Percentiles rank a stretch among this genome's conserved stretches.
Evolutionary conservation across 2,113 vertebrate species (phyloP).

Genomic region (Sardina pilchardus): DNA sequence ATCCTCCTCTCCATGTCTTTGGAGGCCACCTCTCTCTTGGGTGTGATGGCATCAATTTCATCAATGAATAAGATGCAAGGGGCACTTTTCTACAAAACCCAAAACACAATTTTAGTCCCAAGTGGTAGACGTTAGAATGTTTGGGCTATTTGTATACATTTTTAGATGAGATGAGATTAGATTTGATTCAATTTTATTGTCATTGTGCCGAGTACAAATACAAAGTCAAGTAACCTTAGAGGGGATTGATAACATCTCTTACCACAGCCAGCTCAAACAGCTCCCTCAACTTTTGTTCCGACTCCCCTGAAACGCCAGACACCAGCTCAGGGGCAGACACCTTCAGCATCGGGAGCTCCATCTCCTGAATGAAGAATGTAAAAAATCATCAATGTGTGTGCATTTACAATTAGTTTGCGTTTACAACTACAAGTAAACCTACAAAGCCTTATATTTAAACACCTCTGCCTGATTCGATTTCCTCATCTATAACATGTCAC

Average conservation of each 20-base stretch:
- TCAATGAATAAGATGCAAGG: constrained; percentile 97
- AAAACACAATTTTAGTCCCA: too few relatives aligned
- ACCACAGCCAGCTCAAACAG: constrained; percentile 92
- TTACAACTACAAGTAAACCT: background rate
- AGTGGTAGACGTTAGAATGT: background rate
- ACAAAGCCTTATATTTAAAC: background rate
- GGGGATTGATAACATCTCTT: constrained; percentile 50
- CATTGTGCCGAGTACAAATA: too few relatives aligned
- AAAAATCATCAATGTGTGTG: background rate
- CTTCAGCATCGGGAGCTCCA: constrained; percentile 86
- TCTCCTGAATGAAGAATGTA: constrained; percentile 71
- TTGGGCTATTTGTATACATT: background rate
- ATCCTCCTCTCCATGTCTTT: constrained; percentile 99
- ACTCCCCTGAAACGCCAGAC: constrained; percentile 94
- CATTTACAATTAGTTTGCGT: background rate
- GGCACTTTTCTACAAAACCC: constrained; percentile 70
- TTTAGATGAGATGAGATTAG: too few relatives aligned
- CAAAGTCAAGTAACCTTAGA: background rate
- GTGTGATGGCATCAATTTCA: constrained; percentile 95
- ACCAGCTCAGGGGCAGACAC: constrained; percentile 95
- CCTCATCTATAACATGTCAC: too few relatives aligned
- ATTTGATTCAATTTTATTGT: too few relatives aligned
- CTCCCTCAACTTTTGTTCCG: constrained; percentile 91
- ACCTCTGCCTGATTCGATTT: too few relatives aligned
- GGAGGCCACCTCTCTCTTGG: constrained; percentile 92